Base-by-base conservation (phyloP, 2,113 vertebrate species). In the Ctenomys sociabilis region DNA sequence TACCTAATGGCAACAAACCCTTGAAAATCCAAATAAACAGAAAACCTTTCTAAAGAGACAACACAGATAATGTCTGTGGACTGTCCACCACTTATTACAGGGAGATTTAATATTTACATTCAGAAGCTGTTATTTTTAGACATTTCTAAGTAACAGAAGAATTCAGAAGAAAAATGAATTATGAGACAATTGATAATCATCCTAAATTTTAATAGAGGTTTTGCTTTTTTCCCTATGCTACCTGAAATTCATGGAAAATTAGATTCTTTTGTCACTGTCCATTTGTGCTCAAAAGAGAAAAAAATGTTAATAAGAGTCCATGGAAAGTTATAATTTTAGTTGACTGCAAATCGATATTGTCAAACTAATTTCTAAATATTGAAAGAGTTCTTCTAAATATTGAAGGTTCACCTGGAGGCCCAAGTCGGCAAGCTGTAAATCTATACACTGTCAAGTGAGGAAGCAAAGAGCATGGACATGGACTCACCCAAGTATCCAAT, bases 401-500 rank as follows among this genome's bases (percentile, higher is more conserved):
- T 21, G 83, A 0, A 87, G 54, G 45, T 86, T 35, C 90, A 17
- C 3, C 5, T 21, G 83, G 0, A 87, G 45, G 45, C 86, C 37
- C 90, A 32, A 52, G 24, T 13, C 4, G n/a, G 54, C 14, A 61
- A 75, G 83, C 49, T 11, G 75, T 32, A 13, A 88, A 94, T 52
- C 52, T 87, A 85, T 75, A 64, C 12, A 52, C 26, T 22, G n/a
- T 64, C 49, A n/a, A 66, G 3, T n/a, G 52, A 73, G 40, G 2
- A 89, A 54, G 68, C 68, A 17, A 68, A 75, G 26, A 66, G 86
- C 1, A 24, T n/a, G 73, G 49, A 35, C 16, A 40, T 49, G 35
- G 88, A 96, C 98, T 98, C 98, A 99, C 99, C 99, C 97, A 99
- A 98, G 96, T 99, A 99, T n/a, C 99, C 99, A 30, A 99, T 99